Percentiles rank a stretch among this genome's conserved stretches.
phyloP scores from a whole-genome alignment of 2,888 invertebrate genomes.

The Pinctada fucata region DNA sequence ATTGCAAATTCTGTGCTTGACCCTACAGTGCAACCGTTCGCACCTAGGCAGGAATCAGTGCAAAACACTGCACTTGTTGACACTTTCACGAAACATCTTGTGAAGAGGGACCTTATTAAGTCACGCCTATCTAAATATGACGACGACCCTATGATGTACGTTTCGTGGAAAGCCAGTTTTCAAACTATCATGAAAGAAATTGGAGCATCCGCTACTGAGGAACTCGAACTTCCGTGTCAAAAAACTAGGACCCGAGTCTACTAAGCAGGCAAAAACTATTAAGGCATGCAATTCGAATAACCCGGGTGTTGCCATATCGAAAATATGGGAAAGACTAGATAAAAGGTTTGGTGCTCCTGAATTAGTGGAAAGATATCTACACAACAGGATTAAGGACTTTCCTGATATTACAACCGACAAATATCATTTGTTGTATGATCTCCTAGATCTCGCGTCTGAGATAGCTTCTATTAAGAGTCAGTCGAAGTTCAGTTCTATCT shows the following conservation, averaged over 20 bases:
- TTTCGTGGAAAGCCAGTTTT: slow-evolving; percentile 14
- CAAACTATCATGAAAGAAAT: slow-evolving; percentile 24
- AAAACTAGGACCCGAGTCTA: slow-evolving; percentile 21
- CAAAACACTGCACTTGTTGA: not conserved
- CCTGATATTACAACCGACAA: slow-evolving; percentile 4
- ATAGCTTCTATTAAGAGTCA: slow-evolving; percentile 23
- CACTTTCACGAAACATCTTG: slow-evolving; percentile 13
- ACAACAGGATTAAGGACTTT: slow-evolving; percentile 2
- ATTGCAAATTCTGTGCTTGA: no score
- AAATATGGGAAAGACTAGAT: slow-evolving; percentile 32
- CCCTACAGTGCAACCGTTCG: not conserved
- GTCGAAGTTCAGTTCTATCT: slow-evolving; percentile 7
- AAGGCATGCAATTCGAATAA: slow-evolving; percentile 8
- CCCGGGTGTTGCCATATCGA: slow-evolving; percentile 8
- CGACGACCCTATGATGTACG: slow-evolving; percentile 16
- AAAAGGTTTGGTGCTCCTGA: slow-evolving; percentile 18
- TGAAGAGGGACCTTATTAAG: slow-evolving; percentile 13
- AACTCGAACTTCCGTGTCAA: slow-evolving; percentile 21
- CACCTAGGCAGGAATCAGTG: not conserved
- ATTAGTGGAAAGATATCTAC: slow-evolving; percentile 2
- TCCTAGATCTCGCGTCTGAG: slow-evolving; percentile 22
- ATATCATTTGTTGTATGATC: slow-evolving; percentile 16
- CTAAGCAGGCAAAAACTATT: no score
- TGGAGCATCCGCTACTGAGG: slow-evolving; percentile 18
- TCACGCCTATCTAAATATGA: slow-evolving; percentile 14